Evolutionary conservation across 2,113 vertebrate genomes (phyloP).

Genomic region (Psephotus haematonotus): DNA sequence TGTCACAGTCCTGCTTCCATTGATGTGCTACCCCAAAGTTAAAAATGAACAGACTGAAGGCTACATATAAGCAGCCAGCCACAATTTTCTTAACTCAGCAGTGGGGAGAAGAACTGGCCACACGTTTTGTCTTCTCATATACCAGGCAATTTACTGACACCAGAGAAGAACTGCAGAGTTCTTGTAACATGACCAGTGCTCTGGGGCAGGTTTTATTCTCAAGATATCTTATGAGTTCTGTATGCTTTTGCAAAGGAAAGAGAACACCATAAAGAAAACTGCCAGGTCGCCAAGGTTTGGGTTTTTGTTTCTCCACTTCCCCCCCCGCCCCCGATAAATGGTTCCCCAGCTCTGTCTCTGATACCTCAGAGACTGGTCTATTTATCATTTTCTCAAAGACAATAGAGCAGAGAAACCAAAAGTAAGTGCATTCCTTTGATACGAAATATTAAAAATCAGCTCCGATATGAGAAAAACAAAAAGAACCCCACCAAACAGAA

Average conservation of each 20-base stretch:
- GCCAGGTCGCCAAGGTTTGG: neutral
- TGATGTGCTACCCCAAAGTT: neutral
- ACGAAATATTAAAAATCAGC: neutral
- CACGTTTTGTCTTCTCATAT: neutral
- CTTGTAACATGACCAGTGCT: neutral
- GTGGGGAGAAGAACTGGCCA: neutral
- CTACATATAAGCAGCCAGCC: neutral
- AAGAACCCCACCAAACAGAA: neutral
- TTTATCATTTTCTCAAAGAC: neutral
- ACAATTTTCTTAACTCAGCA: neutral
- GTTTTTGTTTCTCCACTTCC: neutral
- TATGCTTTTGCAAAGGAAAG: neutral
- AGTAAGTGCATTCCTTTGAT: neutral
- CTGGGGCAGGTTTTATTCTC: neutral
- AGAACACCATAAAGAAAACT: neutral
- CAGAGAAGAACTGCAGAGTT: neutral
- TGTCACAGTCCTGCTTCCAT: neutral
- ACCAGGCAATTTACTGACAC: neutral
- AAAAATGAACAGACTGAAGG: neutral
- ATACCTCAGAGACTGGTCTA: neutral
- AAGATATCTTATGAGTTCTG: neutral
- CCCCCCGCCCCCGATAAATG: neutral
- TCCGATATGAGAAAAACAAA: neutral
- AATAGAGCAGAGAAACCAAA: neutral
- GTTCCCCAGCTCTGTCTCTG: neutral